Evolutionary conservation across 2,113 vertebrate species (phyloP), one percentile per base, ranked within the genome.

Genomic region (Sylvilagus bachmani): DNA sequence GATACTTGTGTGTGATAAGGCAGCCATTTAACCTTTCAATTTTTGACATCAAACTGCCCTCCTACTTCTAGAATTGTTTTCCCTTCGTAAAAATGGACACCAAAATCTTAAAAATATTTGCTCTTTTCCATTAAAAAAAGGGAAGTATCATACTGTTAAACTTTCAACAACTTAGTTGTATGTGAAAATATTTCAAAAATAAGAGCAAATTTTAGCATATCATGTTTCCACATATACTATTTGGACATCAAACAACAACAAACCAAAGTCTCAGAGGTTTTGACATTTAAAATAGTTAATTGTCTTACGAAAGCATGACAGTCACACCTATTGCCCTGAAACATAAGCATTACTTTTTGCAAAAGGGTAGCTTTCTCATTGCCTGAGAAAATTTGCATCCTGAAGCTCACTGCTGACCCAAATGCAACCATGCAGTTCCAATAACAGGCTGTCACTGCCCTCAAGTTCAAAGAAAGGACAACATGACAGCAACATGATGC

Each of bases 381-480:
- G 93, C 19, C 89, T 97, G 55, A 96, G 86, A 93, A 78, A 31
- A 86, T 70, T 33, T n/a, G 29, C 5, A 17, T 16, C 92, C 58
- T 67, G 21, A 93, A 96, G 77, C 58, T 70, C 1, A 33, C 11
- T 33, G 64, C 55, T 67, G 49, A 97, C 89, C 24, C 49, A 86
- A 92, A 51, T 33, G 85, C 84, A 88, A 81, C 31, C 49, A 81
- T 92, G 86, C 4, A 22, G 19, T 94, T 97, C 51, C 81, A 67
- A 86, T 74, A 94, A 93, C 77, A 95, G 44, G 91, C 96, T 95
- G 73, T 16, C 62, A 5, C 11, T 36, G 1, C 19, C 44, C 70
- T 53, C 6, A 85, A 94, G 89, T 97, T 97, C 95, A 97, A 33
- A 25, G 1, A 96, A 97, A 96, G 81, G 95, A n/a, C 89, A 98